Percentiles rank a stretch among this genome's conserved stretches.
Conservation (phyloP, 2,888 invertebrate genomes). For the Itoplectis maculator region DNA sequence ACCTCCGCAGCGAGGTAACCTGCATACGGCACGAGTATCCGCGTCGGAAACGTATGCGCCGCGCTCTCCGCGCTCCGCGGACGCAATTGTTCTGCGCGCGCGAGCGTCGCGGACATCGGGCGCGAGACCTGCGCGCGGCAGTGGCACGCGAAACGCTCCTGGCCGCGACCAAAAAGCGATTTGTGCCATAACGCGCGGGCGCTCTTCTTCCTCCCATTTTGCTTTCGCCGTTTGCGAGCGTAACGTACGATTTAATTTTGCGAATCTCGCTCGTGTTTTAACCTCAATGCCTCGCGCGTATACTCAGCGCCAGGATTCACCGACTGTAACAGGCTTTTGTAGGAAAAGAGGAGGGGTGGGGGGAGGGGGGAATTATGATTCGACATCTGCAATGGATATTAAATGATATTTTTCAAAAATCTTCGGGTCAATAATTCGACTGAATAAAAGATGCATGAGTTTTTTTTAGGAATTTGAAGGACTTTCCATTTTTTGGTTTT, state of each 20-base stretch:
- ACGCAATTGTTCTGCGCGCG: constrained; percentile 57
- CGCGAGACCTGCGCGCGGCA: constrained; percentile 38
- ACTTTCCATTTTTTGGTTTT: not conserved
- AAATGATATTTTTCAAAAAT: constrained; percentile 36
- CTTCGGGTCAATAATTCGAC: constrained; percentile 30
- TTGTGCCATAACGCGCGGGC: constrained; percentile 37
- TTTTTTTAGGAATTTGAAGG: not conserved
- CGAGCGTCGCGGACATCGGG: constrained; percentile 36
- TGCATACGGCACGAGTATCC: constrained; percentile 31
- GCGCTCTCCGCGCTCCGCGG: constrained; percentile 48
- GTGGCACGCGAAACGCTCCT: constrained; percentile 34
- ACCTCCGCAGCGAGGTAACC: constrained; percentile 35
- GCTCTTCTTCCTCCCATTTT: constrained; percentile 36
- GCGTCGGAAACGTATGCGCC: constrained; percentile 53
- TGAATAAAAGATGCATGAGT: not conserved
- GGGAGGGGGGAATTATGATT: constrained; percentile 15
- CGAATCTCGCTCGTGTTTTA: constrained; percentile 56
- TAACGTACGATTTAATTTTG: constrained; percentile 69
- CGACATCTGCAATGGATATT: constrained; percentile 11
- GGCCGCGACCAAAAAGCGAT: constrained; percentile 56
- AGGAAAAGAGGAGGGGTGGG: not conserved
- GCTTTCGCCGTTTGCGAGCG: constrained; percentile 47
- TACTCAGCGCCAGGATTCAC: not conserved
- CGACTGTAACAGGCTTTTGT: not conserved
- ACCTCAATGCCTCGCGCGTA: constrained; percentile 59